These are phyloP conservation scores for Ursus arctos DNA, from an alignment of 2,113 vertebrate genomes.

Conservation along the genomic window DNA sequence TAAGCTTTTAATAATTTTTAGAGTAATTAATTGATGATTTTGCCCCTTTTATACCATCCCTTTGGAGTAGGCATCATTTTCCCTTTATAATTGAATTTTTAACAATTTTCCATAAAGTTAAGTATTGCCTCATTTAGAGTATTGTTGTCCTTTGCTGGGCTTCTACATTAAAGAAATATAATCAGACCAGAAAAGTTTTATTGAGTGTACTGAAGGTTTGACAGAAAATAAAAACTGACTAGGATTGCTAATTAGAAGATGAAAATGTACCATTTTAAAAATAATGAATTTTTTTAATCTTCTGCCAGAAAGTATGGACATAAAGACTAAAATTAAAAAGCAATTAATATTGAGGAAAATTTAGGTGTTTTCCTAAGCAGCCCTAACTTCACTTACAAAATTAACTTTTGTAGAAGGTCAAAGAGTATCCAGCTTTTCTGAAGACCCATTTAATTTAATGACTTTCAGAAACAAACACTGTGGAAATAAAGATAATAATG, in stretches of 20 bases:
- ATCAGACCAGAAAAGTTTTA: neutral
- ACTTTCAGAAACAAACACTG: conserved; percentile 74
- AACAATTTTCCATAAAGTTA: neutral
- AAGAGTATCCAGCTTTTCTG: conserved; percentile 39
- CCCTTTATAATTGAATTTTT: conserved; percentile 11
- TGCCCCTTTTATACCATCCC: neutral
- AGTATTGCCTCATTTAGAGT: neutral
- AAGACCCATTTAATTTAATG: conserved; percentile 75
- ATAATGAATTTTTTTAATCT: conserved; percentile 56
- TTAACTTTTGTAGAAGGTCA: conserved; percentile 66
- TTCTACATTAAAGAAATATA: conserved; percentile 37
- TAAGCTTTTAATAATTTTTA: conserved; percentile 50
- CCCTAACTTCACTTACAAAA: conserved; percentile 29
- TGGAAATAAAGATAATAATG: conserved; percentile 77
- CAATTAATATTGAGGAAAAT: conserved; percentile 58
- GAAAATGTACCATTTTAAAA: conserved; percentile 37
- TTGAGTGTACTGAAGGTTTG: neutral
- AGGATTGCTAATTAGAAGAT: conserved; percentile 22
- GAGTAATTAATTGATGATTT: neutral
- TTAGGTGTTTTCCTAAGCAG: conserved; percentile 19
- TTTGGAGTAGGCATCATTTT: conserved; percentile 11
- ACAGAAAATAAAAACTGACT: conserved; percentile 29
- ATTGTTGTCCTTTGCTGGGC: neutral
- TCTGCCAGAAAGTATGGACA: conserved; percentile 13
- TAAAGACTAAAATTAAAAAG: conserved; percentile 57